A percentile compares a stretch with the other conserved stretches of the same genome.
Conservation (phyloP, 2,797 vertebrate species). For the Philypnodon macrostomus region DNA sequence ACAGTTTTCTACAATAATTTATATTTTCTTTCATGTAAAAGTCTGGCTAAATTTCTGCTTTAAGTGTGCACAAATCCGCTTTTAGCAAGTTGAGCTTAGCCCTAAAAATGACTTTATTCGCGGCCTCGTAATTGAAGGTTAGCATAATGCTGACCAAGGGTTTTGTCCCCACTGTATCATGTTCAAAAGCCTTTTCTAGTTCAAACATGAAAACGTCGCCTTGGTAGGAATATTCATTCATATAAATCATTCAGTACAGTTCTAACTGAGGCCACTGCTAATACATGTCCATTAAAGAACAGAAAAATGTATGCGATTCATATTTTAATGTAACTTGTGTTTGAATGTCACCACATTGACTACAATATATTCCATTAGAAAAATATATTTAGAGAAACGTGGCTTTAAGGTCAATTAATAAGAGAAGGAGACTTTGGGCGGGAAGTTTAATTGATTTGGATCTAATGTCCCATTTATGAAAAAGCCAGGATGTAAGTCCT, state of each 20-base stretch:
- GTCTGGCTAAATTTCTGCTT: slow-evolving; percentile 35
- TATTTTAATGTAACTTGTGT: slow-evolving; percentile 46
- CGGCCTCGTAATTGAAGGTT: not conserved
- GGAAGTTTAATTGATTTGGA: slow-evolving; percentile 61
- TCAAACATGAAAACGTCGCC: slow-evolving; percentile 25
- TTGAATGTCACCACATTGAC: slow-evolving; percentile 44
- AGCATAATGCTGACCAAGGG: slow-evolving; percentile 46
- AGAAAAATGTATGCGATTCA: slow-evolving; percentile 52
- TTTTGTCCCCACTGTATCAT: slow-evolving; percentile 26
- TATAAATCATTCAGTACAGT: slow-evolving; percentile 54
- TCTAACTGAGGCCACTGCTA: slow-evolving; percentile 48
- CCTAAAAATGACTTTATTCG: slow-evolving; percentile 8
- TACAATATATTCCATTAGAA: slow-evolving; percentile 27
- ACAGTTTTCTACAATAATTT: slow-evolving; percentile 29
- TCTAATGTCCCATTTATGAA: slow-evolving; percentile 64
- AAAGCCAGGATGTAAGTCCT: slow-evolving; percentile 43
- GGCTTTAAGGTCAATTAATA: slow-evolving; percentile 58
- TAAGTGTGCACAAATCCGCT: slow-evolving; percentile 43
- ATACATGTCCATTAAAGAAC: slow-evolving; percentile 51
- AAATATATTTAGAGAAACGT: slow-evolving; percentile 52
- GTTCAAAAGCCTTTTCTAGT: slow-evolving; percentile 39
- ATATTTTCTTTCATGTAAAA: slow-evolving; percentile 24
- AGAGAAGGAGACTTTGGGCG: slow-evolving; percentile 38
- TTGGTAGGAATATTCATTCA: slow-evolving; percentile 42
- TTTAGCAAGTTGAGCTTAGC: slow-evolving; percentile 11